A percentile compares a stretch with the other conserved stretches of the same genome.
These are phyloP conservation scores for Propsilocerus akamusi DNA, from an alignment of 1,140 invertebrate species.

Conservation along the genomic window DNA sequence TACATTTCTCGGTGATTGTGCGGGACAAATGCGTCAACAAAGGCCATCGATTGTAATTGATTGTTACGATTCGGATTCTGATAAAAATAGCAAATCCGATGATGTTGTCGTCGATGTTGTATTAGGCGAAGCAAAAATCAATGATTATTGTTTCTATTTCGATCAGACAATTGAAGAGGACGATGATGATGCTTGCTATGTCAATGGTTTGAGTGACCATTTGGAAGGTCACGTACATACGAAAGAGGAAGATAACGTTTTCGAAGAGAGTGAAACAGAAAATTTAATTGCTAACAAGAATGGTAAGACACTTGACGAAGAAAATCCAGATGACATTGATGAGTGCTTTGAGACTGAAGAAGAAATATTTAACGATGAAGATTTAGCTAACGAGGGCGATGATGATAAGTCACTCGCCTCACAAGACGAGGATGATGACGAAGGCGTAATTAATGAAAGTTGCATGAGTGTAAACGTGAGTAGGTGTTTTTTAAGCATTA, in stretches of 20 bases:
- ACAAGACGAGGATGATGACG: background rate
- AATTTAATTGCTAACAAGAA: no score
- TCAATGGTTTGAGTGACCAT: background rate
- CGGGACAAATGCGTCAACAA: background rate
- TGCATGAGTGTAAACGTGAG: background rate
- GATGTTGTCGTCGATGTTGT: background rate
- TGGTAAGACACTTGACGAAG: background rate
- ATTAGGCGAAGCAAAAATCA: background rate
- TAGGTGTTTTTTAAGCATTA: background rate
- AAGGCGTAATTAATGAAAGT: background rate
- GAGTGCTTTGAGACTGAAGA: background rate
- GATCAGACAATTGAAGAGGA: constrained; percentile 7
- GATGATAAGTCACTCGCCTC: background rate
- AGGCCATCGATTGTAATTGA: constrained; percentile 2
- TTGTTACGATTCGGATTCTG: background rate
- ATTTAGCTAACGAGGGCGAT: background rate
- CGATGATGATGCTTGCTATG: background rate
- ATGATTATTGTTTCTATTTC: constrained; percentile 4
- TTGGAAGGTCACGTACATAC: background rate
- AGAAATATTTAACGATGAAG: background rate
- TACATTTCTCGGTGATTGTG: background rate
- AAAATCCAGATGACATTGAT: background rate
- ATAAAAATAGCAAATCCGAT: background rate
- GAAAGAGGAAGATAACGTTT: background rate
- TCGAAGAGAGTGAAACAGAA: background rate